Evolutionary conservation across 2,113 vertebrate species (phyloP).

Genomic region (Alces alces): DNA sequence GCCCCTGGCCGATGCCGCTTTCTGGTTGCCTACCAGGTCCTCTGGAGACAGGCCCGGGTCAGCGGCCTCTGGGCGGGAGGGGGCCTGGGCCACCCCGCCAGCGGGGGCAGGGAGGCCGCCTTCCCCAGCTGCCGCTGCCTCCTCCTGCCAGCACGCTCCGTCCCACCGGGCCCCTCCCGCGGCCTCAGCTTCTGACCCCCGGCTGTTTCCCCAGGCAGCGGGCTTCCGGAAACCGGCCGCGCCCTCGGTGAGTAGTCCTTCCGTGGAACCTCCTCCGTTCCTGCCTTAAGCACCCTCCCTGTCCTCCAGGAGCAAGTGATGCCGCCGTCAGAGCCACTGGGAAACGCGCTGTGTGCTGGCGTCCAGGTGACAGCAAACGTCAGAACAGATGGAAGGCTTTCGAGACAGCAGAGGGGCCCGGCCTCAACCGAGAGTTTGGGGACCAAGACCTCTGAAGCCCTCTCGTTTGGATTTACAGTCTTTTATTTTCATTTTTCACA

Average conservation of each 20-base stretch:
- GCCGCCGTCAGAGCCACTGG: background rate
- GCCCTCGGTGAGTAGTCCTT: background rate
- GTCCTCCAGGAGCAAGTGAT: background rate
- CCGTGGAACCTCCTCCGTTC: background rate
- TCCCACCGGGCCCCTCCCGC: fast-evolving
- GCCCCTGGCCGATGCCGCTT: fast-evolving
- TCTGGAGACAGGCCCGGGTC: fast-evolving
- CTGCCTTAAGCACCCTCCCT: background rate
- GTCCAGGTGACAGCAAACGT: background rate
- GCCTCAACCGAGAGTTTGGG: background rate
- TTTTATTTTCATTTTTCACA: background rate
- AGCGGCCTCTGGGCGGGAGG: background rate
- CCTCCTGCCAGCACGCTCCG: fast-evolving
- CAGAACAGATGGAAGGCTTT: background rate
- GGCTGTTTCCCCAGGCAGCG: background rate
- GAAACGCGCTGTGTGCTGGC: background rate
- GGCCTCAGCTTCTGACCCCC: background rate
- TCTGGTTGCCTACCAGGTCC: background rate
- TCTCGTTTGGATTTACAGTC: background rate
- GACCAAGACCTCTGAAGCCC: background rate
- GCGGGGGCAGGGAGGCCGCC: fast-evolving
- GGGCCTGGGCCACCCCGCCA: background rate
- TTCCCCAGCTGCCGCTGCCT: background rate
- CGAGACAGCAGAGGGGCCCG: background rate
- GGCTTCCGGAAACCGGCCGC: background rate